These are phyloP conservation scores for Ceratotherium simum DNA, from an alignment of 2,113 vertebrate genomes.

Conservation along the genomic window DNA sequence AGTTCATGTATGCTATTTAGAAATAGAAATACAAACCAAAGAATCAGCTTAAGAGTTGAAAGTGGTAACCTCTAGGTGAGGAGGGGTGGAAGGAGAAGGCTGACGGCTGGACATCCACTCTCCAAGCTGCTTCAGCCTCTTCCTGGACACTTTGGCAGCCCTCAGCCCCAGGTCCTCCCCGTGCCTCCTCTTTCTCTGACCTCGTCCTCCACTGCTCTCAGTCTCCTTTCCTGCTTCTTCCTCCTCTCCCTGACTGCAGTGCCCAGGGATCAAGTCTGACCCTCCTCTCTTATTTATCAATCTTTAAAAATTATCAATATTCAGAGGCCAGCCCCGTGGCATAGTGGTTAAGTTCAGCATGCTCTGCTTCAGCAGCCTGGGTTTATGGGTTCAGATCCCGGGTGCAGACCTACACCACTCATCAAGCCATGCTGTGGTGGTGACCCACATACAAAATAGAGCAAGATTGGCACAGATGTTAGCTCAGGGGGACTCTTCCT, in stretches of 20 bases:
- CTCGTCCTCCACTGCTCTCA: not conserved
- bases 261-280: no score
- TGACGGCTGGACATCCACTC: not conserved
- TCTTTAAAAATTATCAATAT: no score
- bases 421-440: no score
- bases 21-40: not conserved
- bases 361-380: no score
- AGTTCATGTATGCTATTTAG: accelerated
- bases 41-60: no score
- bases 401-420: no score
- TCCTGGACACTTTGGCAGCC: not conserved
- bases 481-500: no score
- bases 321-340: not conserved
- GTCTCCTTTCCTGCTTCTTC: not conserved
- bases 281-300: not conserved
- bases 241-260: not conserved
- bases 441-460: no score
- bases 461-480: no score
- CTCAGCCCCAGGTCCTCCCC: not conserved
- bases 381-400: no score
- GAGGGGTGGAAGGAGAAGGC: not conserved
- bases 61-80: no score
- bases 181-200: not conserved
- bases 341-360: no score
- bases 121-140: not conserved